Base-by-base conservation (phyloP, 1,140 invertebrate genomes). In the Adelges cooleyi region DNA sequence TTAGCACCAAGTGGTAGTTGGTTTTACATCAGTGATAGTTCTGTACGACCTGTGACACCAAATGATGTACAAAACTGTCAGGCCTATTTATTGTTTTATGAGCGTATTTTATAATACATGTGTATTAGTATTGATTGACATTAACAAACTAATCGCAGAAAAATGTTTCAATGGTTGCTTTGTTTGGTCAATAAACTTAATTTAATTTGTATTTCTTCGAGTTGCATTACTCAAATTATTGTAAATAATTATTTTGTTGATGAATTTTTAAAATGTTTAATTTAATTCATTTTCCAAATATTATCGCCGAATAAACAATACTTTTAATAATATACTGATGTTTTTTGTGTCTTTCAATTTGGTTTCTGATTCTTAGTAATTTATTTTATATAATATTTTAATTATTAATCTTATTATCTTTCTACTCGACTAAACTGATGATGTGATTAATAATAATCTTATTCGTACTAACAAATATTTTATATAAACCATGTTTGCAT, bases 71-170 rank as follows among this genome's bases (percentile, higher is more conserved):
- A 95, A n/a, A 79, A 81, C 68, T 84, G 84, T 40, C 88, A 97
- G 77, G 95, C 95, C n/a, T 99, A 98, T 77, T 79, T 99, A 44
- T 80, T 99, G 17, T 98, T 99, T 76, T 99, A 98, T 76, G 93
- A 98, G 77, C 81, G 91, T 73, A 85, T 92, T 72, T 78, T 85
- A 72, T 88, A 82, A 66, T 65, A 44, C 33, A 40, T 8, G 22
- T 53, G 1, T 17, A 53, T 20, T 29, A 22, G 1, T 49, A 17
- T 49, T 25, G 20, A 23, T 20, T 25, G 23, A 40, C 13, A 40
- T 17, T 40, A 15, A 46, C 29, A 13, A 20, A 59, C 18, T 18
- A 44, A n/a, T 27, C 0, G 15, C 17, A 29, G 23, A 18, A 46
- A 25, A 25, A 25, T 42, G 23, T 29, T 9, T 13, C 40, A 20